A percentile compares a stretch with the other conserved stretches of the same genome.
Conservation (phyloP, 2,797 vertebrate genomes). For the Scomberomorus guttatus region DNA sequence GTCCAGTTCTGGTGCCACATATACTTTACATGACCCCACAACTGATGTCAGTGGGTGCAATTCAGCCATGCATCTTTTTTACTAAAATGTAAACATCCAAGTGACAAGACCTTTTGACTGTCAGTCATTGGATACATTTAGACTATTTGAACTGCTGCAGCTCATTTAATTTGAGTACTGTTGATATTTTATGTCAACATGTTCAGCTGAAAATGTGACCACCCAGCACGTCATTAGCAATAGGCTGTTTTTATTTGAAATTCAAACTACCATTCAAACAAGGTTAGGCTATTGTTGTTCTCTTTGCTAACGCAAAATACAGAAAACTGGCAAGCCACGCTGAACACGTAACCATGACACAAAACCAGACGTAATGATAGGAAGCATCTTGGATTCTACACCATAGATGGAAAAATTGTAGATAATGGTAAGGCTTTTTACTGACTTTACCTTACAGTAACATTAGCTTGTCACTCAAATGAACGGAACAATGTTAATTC, state of each 20-base stretch:
- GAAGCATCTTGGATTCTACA: neutral
- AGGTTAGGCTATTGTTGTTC: neutral
- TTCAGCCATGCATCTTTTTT: too few species aligned
- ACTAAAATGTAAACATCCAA: too few species aligned
- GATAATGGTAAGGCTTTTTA: neutral
- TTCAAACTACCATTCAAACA: too few species aligned
- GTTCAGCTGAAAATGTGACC: slow-evolving; percentile 1
- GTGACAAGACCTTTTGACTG: neutral
- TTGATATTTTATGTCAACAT: neutral
- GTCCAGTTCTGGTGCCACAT: neutral
- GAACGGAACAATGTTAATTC: neutral
- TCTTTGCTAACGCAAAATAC: too few species aligned
- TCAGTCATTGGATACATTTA: neutral
- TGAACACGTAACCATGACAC: neutral
- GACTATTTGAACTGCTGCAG: neutral
- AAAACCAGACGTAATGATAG: neutral
- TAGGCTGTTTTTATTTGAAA: neutral
- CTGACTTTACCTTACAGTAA: neutral
- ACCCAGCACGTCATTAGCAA: neutral
- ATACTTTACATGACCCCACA: neutral
- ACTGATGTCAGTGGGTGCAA: neutral
- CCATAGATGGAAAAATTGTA: neutral
- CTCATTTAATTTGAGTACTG: neutral
- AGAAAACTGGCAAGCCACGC: neutral
- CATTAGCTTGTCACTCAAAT: neutral